A percentile compares a stretch with the other conserved stretches of the same genome.
These are phyloP conservation scores for Caenorhabditis sinica DNA, from an alignment of 2,888 invertebrate genomes.

Conservation along the genomic window DNA sequence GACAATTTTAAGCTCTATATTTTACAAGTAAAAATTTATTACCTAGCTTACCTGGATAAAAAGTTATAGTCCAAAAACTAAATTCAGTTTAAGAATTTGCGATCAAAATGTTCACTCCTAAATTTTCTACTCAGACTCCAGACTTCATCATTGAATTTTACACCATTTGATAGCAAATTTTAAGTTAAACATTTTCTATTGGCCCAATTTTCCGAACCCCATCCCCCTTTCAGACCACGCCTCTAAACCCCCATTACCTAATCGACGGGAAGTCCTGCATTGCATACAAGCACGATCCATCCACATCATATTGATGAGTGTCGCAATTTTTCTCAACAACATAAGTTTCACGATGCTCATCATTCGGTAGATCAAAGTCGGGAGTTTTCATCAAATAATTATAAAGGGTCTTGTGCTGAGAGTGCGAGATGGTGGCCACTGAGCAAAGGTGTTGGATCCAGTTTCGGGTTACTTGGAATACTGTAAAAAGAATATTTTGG, in stretches of 20 bases:
- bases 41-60: too few species aligned
- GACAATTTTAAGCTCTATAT: too few species aligned
- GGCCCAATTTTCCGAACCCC: not conserved
- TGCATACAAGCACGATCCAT: constrained; percentile 60
- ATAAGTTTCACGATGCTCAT: constrained; percentile 35
- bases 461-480: constrained; percentile 60
- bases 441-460: constrained; percentile 65
- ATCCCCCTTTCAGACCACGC: not conserved
- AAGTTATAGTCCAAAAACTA: too few species aligned
- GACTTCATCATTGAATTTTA: not conserved
- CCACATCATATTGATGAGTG: constrained; percentile 52
- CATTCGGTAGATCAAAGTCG: constrained; percentile 53
- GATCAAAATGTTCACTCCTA: not conserved
- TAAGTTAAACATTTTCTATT: not conserved
- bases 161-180: not conserved
- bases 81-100: not conserved
- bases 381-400: constrained; percentile 49
- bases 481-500: constrained; percentile 11
- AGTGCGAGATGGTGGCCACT: constrained; percentile 62
- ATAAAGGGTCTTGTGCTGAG: constrained; percentile 50
- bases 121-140: not conserved
- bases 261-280: constrained; percentile 65
- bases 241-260: constrained; percentile 18
- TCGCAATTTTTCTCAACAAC: constrained; percentile 55
- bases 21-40: too few species aligned